Percentiles rank a stretch among this genome's conserved stretches.
Evolutionary conservation across 2,797 vertebrate genomes (phyloP).

Genomic region (Serranus cabrilla): DNA sequence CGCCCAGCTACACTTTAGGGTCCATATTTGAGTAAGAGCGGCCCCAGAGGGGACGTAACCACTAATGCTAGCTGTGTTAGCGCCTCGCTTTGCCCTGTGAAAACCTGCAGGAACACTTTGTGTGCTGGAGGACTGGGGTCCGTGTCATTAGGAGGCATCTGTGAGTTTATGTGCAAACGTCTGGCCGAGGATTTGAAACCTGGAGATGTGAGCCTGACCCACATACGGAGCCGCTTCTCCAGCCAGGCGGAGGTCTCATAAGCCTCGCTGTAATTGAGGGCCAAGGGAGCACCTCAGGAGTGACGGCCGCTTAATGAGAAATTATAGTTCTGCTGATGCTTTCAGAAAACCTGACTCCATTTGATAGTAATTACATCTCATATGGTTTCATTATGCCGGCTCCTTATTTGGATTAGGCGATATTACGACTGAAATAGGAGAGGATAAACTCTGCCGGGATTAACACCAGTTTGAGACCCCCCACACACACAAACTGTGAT

Average conservation of each 20-base stretch:
- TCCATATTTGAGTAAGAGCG: constrained; percentile 3
- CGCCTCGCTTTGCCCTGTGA: background rate
- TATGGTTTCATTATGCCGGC: constrained; percentile 64
- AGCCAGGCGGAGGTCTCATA: constrained; percentile 60
- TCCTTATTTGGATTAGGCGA: constrained; percentile 72
- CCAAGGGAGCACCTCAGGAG: constrained; percentile 62
- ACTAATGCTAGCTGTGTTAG: constrained; percentile 25
- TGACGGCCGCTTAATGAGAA: constrained; percentile 78
- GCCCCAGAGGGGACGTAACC: constrained; percentile 18
- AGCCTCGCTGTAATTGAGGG: constrained; percentile 70
- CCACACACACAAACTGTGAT: background rate
- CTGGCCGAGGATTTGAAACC: constrained; percentile 41
- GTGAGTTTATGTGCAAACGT: constrained; percentile 31
- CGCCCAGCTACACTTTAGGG: background rate
- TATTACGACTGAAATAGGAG: constrained; percentile 57
- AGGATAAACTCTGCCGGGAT: constrained; percentile 62
- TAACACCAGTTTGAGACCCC: constrained; percentile 38
- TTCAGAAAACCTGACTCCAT: constrained; percentile 63
- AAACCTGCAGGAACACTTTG: constrained; percentile 41
- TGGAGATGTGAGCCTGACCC: constrained; percentile 47
- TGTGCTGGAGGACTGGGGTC: background rate
- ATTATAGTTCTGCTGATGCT: constrained; percentile 75
- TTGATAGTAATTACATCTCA: constrained; percentile 75
- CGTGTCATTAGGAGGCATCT: constrained; percentile 36
- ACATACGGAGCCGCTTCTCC: constrained; percentile 42